Evolutionary conservation across 2,113 vertebrate species (phyloP), one percentile per base, ranked within the genome.

Genomic region (Electrona antarctica): DNA sequence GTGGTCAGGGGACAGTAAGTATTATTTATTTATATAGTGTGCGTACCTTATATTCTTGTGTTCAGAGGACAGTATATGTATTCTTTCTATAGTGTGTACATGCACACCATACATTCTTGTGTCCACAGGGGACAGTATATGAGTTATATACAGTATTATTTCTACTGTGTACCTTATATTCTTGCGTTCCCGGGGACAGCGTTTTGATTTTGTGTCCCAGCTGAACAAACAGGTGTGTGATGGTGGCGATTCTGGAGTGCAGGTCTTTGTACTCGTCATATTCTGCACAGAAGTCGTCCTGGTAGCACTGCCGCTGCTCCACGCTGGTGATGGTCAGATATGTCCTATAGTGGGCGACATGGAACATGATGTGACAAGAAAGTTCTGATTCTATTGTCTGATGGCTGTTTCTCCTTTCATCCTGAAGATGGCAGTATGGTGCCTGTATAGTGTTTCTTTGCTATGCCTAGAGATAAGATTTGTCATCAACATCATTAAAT

Each of bases 181-280:
- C 89, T 14, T 89, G 87, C 0, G 90, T 94, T 64, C 95, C 95
- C 7, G 82, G 91, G 21, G 91, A 91, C 79, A 94, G 68, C 9
- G 15, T 91, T 77, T 95, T 94, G 77, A 95, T 95, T 81, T 93
- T 95, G n/a, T 92, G 92, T 58, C 91, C 95, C 51, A 96, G 90
- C 10, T 95, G 93, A 58, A 93, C 73, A 71, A 95, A 96, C 65
- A 88, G 93, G 65, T 85, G 85, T 64, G 94, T 96, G 64, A 93
- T 85, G 45, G 90, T 92, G 7, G 91, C 91, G 4, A 95, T 89
- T 7, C 89, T 85, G 28, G 94, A 72, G 14, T 95, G 94, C 4
- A 95, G 92, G 50, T 90, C 82, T 10, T 88, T 87, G 72, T 95
- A 95, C 82, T 95, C 93, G 0, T 89, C 79, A 3, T 94, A 95